Conservation (phyloP, 2,113 vertebrate species). For the Lathamus discolor region DNA sequence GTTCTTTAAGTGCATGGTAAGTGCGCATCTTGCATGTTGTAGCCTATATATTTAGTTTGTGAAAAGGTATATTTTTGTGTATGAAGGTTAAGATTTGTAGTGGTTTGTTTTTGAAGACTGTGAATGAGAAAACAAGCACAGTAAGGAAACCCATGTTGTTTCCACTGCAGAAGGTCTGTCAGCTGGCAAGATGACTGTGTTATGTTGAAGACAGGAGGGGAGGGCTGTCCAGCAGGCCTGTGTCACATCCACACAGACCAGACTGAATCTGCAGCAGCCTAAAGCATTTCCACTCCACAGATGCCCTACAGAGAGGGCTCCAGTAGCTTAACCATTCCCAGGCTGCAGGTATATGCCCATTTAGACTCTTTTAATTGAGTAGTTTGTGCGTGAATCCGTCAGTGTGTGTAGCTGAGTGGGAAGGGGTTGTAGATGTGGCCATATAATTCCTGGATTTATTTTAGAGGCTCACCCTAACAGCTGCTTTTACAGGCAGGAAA, state of each 20-base stretch:
- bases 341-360: not conserved
- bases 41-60: not conserved
- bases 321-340: not conserved
- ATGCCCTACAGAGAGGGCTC: not conserved
- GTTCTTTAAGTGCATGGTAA: not conserved
- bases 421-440: not conserved
- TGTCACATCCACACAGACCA: not conserved
- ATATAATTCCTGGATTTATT: not conserved
- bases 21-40: accelerated
- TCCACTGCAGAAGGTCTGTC: not conserved
- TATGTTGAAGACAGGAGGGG: not conserved
- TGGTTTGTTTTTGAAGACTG: not conserved
- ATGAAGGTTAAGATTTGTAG: not conserved
- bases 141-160: not conserved
- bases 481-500: not conserved
- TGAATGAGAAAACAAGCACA: not conserved
- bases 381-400: not conserved
- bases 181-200: not conserved
- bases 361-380: not conserved
- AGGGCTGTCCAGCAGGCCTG: not conserved
- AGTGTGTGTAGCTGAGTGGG: not conserved
- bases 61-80: not conserved
- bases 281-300: not conserved
- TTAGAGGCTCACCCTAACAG: not conserved
- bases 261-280: not conserved